Percentiles rank a stretch among this genome's conserved stretches.
Evolutionary conservation across 2,888 invertebrate species (phyloP).

Genomic region (Cheilosia pagana): DNA sequence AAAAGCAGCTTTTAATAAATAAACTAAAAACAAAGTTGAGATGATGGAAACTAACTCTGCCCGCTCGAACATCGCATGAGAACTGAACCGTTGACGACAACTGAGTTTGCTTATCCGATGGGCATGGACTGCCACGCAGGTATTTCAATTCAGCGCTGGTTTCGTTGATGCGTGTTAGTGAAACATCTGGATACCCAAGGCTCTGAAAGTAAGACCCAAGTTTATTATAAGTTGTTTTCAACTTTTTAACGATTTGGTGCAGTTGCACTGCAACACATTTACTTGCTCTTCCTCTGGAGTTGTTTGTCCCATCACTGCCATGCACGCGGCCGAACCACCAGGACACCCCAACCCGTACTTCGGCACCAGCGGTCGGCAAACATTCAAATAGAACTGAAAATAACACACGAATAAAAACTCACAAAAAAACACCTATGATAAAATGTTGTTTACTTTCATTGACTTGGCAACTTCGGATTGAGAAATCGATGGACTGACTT

Average conservation of each 20-base stretch:
- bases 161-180: constrained; percentile 78
- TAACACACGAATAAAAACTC: constrained; percentile 11
- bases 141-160: constrained; percentile 81
- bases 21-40: too few species aligned
- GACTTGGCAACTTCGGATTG: constrained; percentile 79
- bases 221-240: too few species aligned
- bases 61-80: constrained; percentile 80
- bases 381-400: constrained; percentile 76
- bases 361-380: constrained; percentile 81
- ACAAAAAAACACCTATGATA: constrained; percentile 5
- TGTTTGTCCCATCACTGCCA: constrained; percentile 78
- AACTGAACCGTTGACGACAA: constrained; percentile 81
- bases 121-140: constrained; percentile 80
- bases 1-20: neutral
- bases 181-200: constrained; percentile 81
- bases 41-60: constrained; percentile 78
- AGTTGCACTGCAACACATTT: too few species aligned
- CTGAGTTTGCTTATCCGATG: constrained; percentile 77
- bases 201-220: too few species aligned
- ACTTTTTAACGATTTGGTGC: too few species aligned
- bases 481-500: constrained; percentile 78
- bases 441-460: constrained; percentile 78
- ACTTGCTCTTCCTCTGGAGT: constrained; percentile 82
- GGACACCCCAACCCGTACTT: constrained; percentile 78
- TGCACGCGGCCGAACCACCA: constrained; percentile 82